Conservation (phyloP, 1,140 invertebrate genomes). For the Drosophila arawakana region DNA sequence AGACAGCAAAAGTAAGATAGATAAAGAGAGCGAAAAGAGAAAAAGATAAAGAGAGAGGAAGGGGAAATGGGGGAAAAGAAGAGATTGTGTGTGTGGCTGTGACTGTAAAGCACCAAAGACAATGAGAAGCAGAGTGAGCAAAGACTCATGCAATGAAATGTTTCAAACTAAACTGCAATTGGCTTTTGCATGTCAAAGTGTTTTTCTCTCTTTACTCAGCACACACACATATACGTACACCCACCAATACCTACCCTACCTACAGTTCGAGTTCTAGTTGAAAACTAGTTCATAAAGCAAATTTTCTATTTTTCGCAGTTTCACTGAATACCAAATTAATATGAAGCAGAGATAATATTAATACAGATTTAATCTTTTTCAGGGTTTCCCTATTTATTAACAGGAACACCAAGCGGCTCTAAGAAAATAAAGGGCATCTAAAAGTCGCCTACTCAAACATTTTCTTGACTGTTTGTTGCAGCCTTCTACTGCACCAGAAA, state of each 20-base stretch:
- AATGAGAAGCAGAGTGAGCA: not conserved
- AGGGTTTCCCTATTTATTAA: no score
- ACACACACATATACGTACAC: not conserved
- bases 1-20: not conserved
- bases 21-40: not conserved
- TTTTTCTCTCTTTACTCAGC: constrained; percentile 20
- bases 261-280: not conserved
- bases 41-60: not conserved
- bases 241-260: not conserved
- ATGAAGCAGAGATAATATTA: no score
- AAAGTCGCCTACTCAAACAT: constrained; percentile 8
- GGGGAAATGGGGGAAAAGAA: not conserved
- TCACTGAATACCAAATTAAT: no score
- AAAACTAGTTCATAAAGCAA: not conserved
- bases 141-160: constrained; percentile 18
- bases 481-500: constrained; percentile 46
- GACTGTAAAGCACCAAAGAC: not conserved
- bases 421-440: constrained; percentile 13
- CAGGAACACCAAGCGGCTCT: no score
- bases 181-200: constrained; percentile 47
- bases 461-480: not conserved
- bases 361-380: no score
- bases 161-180: constrained; percentile 43
- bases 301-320: no score
- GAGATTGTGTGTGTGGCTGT: not conserved